phyloP scores from a whole-genome alignment of 1,140 invertebrate species.

The Drosophila gunungcola region DNA sequence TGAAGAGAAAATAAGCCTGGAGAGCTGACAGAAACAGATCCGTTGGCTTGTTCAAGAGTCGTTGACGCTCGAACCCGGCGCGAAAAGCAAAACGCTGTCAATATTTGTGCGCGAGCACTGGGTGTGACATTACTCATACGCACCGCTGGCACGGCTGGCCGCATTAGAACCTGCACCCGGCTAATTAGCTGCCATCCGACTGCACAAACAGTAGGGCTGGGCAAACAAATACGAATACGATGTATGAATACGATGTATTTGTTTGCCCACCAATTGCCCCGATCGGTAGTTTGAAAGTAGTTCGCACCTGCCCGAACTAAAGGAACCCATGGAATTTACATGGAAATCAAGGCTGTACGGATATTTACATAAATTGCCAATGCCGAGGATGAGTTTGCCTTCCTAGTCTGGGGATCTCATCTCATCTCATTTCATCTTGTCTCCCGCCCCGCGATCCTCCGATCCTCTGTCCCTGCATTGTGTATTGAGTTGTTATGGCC shows the following conservation, averaged over 20 bases:
- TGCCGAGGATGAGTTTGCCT: not conserved
- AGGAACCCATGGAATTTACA: conserved; percentile 33
- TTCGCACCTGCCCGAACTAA: conserved; percentile 62
- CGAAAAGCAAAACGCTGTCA: conserved; percentile 26
- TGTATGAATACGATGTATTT: not conserved
- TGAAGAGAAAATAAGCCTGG: conserved; percentile 7
- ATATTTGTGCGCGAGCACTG: conserved; percentile 45
- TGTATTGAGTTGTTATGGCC: conserved; percentile 82
- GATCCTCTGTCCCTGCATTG: conserved; percentile 29
- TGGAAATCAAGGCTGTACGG: conserved; percentile 66
- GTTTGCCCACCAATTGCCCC: conserved; percentile 28
- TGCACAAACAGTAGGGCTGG: conserved; percentile 37
- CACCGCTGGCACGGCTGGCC: conserved; percentile 55
- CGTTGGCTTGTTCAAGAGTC: conserved; percentile 67
- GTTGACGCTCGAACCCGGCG: conserved; percentile 54
- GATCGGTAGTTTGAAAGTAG: conserved; percentile 71
- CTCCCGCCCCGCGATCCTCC: not conserved
- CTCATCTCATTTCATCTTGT: conserved; percentile 12
- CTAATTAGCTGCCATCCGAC: conserved; percentile 68
- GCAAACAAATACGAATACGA: conserved; percentile 19
- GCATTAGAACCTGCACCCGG: conserved; percentile 65
- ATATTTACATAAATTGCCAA: conserved; percentile 71
- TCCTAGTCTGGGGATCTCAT: conserved; percentile 29
- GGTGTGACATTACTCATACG: conserved; percentile 80
- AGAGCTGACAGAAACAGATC: conserved; percentile 14